Conservation (phyloP, 2,797 vertebrate species). For the Cyprinella venusta region DNA sequence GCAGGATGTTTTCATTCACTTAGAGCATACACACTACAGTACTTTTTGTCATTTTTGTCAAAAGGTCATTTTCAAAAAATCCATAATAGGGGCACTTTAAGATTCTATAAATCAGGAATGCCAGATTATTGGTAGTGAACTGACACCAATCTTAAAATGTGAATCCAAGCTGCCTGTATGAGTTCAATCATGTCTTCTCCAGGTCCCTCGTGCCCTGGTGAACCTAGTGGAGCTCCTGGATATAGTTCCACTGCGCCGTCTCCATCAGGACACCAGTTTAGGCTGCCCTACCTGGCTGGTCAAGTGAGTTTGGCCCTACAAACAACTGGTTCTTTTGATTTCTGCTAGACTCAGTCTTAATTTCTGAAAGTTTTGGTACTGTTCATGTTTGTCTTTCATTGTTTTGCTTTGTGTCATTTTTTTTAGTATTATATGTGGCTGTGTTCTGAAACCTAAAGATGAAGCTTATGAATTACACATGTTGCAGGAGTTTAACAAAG, state of each 20-base stretch:
- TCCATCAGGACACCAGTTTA: constrained; percentile 75
- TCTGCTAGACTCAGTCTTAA: not conserved
- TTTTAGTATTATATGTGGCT: constrained; percentile 75
- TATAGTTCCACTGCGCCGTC: constrained; percentile 75
- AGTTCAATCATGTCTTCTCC: constrained; percentile 28
- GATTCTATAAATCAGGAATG: not conserved
- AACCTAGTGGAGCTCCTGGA: constrained; percentile 85
- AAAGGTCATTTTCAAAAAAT: no score
- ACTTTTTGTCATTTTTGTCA: no score
- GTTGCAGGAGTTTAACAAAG: constrained; percentile 72
- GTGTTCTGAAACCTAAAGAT: constrained; percentile 78
- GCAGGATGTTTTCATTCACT: no score
- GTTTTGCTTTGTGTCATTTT: not conserved
- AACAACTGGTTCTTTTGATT: not conserved
- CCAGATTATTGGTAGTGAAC: not conserved
- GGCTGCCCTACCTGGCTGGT: constrained; percentile 81
- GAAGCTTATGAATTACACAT: constrained; percentile 77
- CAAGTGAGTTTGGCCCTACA: constrained; percentile 65
- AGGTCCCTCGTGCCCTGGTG: constrained; percentile 92
- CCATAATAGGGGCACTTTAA: no score
- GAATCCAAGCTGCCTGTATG: not conserved
- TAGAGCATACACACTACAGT: no score
- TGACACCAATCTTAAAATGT: not conserved
- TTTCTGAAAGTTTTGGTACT: not conserved
- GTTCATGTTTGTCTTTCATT: not conserved